These are phyloP conservation scores for Ranitomeya variabilis DNA, from an alignment of 2,113 vertebrate genomes.

Conservation along the genomic window DNA sequence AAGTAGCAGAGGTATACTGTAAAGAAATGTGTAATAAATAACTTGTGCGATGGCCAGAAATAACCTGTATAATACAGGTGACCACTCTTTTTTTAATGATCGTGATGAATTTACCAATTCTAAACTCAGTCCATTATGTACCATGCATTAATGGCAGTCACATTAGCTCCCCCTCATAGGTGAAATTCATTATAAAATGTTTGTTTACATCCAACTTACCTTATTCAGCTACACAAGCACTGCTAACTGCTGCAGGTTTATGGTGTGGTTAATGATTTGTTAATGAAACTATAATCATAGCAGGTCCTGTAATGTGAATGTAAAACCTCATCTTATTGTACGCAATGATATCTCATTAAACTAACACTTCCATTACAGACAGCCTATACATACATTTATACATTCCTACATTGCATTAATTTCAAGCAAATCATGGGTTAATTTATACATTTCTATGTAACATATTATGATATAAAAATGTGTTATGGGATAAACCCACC, in stretches of 20 bases:
- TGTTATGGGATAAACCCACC: too few species aligned
- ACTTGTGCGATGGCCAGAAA: not conserved
- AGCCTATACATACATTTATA: not conserved
- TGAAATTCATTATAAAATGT: slow-evolving; percentile 15
- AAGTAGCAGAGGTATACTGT: not conserved
- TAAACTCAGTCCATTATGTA: slow-evolving; percentile 29
- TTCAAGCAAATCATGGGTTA: too few species aligned
- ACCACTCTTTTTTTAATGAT: not conserved
- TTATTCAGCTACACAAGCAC: not conserved
- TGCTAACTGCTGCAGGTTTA: slow-evolving; percentile 9
- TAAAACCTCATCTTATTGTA: not conserved
- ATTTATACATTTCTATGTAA: too few species aligned
- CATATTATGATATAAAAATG: too few species aligned
- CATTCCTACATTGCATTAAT: not conserved
- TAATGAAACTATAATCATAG: slow-evolving; percentile 24
- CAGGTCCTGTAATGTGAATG: not conserved
- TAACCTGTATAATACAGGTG: not conserved
- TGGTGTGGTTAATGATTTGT: slow-evolving; percentile 14
- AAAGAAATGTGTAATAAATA: not conserved
- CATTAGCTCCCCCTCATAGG: slow-evolving; percentile 22
- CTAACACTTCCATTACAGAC: not conserved
- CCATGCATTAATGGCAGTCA: slow-evolving; percentile 31
- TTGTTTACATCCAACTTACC: not conserved
- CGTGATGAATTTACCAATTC: not conserved
- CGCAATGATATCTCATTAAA: not conserved